phyloP scores from a whole-genome alignment of 1,140 invertebrate species.

The Drosophila saltans region DNA sequence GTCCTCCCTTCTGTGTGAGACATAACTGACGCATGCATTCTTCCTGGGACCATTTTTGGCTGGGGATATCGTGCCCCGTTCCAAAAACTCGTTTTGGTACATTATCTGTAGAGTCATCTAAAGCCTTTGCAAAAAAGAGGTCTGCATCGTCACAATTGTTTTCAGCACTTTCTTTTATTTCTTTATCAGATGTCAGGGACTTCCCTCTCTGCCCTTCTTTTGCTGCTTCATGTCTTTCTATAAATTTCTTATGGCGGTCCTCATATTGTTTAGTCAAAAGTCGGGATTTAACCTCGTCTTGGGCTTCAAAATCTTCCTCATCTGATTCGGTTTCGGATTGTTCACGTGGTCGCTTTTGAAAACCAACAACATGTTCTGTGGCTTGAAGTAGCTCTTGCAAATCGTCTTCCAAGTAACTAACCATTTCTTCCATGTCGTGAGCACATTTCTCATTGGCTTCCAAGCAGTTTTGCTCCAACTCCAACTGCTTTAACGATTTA shows the following conservation, averaged over 20 bases:
- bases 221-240: background rate
- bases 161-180: background rate
- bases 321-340: constrained; percentile 22
- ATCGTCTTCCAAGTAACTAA: constrained; percentile 53
- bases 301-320: constrained; percentile 23
- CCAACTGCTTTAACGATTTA: constrained; percentile 36
- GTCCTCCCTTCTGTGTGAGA: background rate
- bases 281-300: constrained; percentile 14
- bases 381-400: constrained; percentile 38
- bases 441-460: constrained; percentile 53
- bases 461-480: constrained; percentile 45
- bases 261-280: constrained; percentile 13
- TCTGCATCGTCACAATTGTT: constrained; percentile 24
- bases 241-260: constrained; percentile 23
- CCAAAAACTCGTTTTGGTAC: constrained; percentile 64
- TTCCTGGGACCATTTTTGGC: constrained; percentile 44
- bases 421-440: constrained; percentile 57
- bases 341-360: background rate
- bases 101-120: constrained; percentile 55
- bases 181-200: background rate
- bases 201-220: background rate
- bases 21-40: constrained; percentile 50
- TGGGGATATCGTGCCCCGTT: constrained; percentile 42
- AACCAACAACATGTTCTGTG: background rate
- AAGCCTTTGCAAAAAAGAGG: constrained; percentile 48